Base-by-base conservation (phyloP, 1,140 invertebrate species). In the Sitobion miscanthi region DNA sequence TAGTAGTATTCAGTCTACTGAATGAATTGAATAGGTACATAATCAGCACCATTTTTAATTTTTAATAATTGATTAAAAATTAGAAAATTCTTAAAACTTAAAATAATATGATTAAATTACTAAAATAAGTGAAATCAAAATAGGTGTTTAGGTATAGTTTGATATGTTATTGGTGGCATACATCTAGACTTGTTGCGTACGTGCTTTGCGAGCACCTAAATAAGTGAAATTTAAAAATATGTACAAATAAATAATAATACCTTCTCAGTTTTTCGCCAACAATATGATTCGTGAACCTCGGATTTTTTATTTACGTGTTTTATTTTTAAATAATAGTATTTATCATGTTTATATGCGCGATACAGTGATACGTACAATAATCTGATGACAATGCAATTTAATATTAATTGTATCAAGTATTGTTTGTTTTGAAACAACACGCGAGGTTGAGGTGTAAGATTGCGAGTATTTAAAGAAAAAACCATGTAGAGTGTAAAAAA, bases 81-180 rank as follows among this genome's bases (percentile, higher is more conserved):
- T 47, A 69, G 52, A 23, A 54, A 11, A 69, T 69, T 14, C 4
- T n/a, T 3, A 47, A 45, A 88, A 88, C 23, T 30, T 3, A 86
- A 45, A 89, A 89, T 89, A 89, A 25, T 57, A 89, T 42, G 52
- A 57, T 42, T 89, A 57, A 57, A 89, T 89, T 57, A 89, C 88
- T 89, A 89, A 89, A 89, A 89, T 49, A 89, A 89, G 49, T 57
- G 88, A 89, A 89, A 89, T 89, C 88, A 57, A 87, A n/a, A 35
- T 49, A 25, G n/a, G 14, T 89, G 35, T 89, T 89, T 89, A 54
- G 17, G 20, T 21, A 89, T 89, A 89, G 21, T 57, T 57, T 4
- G 47, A 21, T 8, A 35, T 89, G 35, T 89, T 89, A 57, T 11
- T 89, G 30, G 21, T n/a, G 35, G 87, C 20, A 52, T 89, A 89